Evolutionary conservation across 2,113 vertebrate genomes (phyloP).

Genomic region (Raja brachyura): DNA sequence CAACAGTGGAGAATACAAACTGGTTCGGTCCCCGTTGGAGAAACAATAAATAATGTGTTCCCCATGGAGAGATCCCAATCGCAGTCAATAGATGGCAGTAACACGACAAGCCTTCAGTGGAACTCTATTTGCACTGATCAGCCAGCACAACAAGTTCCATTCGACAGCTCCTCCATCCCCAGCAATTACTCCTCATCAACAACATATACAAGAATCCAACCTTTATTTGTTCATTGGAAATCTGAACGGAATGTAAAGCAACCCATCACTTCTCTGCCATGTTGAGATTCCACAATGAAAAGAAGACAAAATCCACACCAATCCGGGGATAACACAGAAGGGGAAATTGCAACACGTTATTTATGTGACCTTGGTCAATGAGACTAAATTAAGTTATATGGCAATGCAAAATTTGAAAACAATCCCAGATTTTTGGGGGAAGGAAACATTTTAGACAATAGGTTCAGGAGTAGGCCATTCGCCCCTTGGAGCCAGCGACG

Average conservation of each 20-base stretch:
- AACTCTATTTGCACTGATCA: not conserved
- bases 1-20: not conserved
- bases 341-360: not conserved
- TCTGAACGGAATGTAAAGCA: not conserved
- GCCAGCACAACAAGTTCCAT: not conserved
- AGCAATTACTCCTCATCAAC: not conserved
- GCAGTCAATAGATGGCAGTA: constrained; percentile 2
- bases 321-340: not conserved
- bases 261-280: not conserved
- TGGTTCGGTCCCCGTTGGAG: not conserved
- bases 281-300: not conserved
- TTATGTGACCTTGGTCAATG: not conserved
- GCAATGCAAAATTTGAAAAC: not conserved
- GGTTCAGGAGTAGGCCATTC: too few species aligned
- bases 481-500: too few species aligned
- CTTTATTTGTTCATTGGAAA: too few species aligned
- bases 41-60: not conserved
- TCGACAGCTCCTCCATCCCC: not conserved
- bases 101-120: not conserved
- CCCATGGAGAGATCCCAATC: not conserved
- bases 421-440: not conserved
- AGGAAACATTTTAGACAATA: too few species aligned
- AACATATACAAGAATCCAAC: not conserved
- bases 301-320: not conserved
- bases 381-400: not conserved